Conservation (phyloP, 2,797 vertebrate genomes). For the Propithecus perrieri region DNA sequence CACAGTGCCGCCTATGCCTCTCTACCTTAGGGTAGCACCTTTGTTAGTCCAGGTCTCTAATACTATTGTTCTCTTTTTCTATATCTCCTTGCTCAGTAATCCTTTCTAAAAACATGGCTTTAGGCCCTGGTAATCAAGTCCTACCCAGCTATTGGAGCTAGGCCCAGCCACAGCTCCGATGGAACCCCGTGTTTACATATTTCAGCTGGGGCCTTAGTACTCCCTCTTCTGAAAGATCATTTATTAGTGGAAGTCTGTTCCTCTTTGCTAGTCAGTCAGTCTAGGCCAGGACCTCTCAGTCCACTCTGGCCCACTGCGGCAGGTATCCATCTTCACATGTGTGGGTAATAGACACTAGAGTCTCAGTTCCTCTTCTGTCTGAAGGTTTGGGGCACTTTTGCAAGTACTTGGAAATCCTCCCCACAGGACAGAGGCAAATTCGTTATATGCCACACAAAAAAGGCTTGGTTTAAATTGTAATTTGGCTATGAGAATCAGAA, state of each 20-base stretch:
- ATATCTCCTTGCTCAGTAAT: background rate
- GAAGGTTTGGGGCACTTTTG: background rate
- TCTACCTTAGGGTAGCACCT: background rate
- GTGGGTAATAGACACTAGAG: background rate
- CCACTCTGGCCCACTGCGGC: background rate
- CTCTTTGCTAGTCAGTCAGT: background rate
- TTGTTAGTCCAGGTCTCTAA: background rate
- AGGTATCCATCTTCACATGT: background rate
- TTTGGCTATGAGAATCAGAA: background rate
- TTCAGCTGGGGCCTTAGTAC: background rate
- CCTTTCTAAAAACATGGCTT: background rate
- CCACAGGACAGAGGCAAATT: background rate
- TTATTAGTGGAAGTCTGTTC: background rate
- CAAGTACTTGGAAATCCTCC: background rate
- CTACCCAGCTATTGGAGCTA: background rate
- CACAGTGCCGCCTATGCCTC: background rate
- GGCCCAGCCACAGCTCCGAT: background rate
- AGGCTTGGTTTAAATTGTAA: background rate
- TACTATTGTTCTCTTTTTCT: background rate
- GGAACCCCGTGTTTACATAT: background rate
- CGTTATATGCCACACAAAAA: background rate
- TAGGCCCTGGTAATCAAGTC: background rate
- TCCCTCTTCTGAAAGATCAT: background rate
- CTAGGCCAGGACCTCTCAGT: background rate
- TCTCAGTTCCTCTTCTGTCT: background rate